Conservation (phyloP, 1,140 invertebrate species). For the Galendromus occidentalis region DNA sequence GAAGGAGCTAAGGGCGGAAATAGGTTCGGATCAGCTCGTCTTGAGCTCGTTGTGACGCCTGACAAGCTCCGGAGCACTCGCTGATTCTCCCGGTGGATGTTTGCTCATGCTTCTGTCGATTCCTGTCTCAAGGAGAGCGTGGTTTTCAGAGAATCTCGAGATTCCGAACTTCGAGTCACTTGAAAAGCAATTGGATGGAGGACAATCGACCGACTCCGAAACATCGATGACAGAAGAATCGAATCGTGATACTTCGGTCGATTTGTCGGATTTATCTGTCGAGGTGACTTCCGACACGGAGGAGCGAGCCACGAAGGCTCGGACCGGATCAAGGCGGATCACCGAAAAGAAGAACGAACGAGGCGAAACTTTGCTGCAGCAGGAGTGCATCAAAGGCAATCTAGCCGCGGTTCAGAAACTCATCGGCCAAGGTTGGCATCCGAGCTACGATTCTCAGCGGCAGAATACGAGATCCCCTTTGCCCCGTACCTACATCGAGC, state of each 20-base stretch:
- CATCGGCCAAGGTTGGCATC: background rate
- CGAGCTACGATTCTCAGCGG: too few species aligned
- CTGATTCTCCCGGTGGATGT: too few species aligned
- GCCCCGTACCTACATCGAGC: too few species aligned
- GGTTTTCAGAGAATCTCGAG: too few species aligned
- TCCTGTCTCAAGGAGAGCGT: too few species aligned
- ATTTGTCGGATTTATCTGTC: background rate
- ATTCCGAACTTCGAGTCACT: too few species aligned
- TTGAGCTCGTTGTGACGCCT: too few species aligned
- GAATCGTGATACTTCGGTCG: background rate
- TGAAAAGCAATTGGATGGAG: too few species aligned
- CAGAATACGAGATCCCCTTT: too few species aligned
- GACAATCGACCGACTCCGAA: too few species aligned
- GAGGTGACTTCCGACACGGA: background rate
- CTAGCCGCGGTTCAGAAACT: background rate
- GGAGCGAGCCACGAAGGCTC: background rate
- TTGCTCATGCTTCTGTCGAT: too few species aligned
- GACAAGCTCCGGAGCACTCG: too few species aligned
- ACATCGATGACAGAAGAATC: background rate
- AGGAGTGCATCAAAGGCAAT: slow-evolving; percentile 10
- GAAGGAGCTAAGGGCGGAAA: background rate
- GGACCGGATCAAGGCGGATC: background rate
- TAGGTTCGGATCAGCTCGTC: background rate
- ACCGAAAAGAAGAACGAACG: background rate
- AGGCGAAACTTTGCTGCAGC: background rate